Evolutionary conservation across 2,888 invertebrate species (phyloP), one percentile per base, ranked within the genome.

Genomic region (Apamea anceps): DNA sequence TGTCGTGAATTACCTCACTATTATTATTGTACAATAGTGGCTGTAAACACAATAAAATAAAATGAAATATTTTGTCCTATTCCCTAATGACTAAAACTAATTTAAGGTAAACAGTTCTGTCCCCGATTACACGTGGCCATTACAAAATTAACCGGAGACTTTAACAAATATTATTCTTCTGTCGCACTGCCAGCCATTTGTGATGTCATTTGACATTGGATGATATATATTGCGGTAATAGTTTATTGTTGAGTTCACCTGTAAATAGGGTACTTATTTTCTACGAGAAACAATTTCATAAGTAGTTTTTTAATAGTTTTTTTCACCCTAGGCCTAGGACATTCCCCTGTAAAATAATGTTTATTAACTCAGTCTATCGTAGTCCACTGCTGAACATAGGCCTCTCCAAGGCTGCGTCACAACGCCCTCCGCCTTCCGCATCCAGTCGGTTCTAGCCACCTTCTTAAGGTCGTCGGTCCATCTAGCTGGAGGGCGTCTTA

Each of bases 71-170:
- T 51, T 71, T 32, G 5, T 15, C 13, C 0, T 28, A 25, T 62
- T 1, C 25, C 3, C 3, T 57, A 76, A 62, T 32, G 28, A 54
- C n/a, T 25, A 13, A 60, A 63, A 70, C 21, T 51, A 63, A 63
- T 72, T 63, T 3, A 57, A 13, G 1, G 60, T 63, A 66, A 70
- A 70, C 65, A 78, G 32, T 80, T 85, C 21, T 82, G 79, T 78
- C 0, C 13, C 1, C 73, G 72, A 88, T 10, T 72, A 71, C 85
- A 88, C 90, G 18, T 25, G n/a, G 48, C 88, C 85, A 90, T 90
- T 90, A 90, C 90, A 79, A 88, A 90, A 90, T 90, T 87, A 89
- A 86, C 85, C 74, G 76, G 78, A 80, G 82, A 88, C 88, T n/a
- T n/a, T 81, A 86, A 90, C 88, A 90, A 90, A 90, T 90, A 90